Percentiles rank a stretch among this genome's conserved stretches.
Conservation (phyloP, 2,888 invertebrate species). For the Pseudeuparius sepicola region DNA sequence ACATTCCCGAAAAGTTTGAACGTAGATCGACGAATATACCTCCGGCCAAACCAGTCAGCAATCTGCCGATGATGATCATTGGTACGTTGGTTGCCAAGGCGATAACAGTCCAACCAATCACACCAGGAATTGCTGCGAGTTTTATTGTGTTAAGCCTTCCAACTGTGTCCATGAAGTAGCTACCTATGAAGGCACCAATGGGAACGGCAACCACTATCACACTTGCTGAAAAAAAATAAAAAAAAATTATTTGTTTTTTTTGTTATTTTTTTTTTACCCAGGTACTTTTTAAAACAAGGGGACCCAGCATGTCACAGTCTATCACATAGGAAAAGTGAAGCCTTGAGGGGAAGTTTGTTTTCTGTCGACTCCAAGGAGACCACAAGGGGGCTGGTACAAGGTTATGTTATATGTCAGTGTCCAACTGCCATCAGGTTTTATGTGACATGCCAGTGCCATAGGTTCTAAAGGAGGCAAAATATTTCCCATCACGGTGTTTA, state of each 20-base stretch:
- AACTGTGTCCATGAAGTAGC: constrained; percentile 46
- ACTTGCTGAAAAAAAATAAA: constrained; percentile 40
- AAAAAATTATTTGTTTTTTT: background rate
- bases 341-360: no score
- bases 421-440: no score
- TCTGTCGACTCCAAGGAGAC: no score
- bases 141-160: constrained; percentile 48
- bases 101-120: constrained; percentile 47
- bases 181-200: constrained; percentile 44
- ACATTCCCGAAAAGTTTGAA: background rate
- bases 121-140: constrained; percentile 45
- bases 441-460: no score
- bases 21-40: constrained; percentile 31
- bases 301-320: no score
- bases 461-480: no score
- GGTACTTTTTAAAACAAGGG: no score
- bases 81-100: constrained; percentile 43
- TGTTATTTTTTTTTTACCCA: constrained; percentile 4
- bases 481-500: no score
- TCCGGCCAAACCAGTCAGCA: constrained; percentile 46
- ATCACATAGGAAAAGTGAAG: no score
- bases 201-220: constrained; percentile 47
- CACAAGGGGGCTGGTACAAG: no score
- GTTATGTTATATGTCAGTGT: no score
- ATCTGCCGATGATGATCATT: constrained; percentile 43